These are phyloP conservation scores for Acrocera orbiculus DNA, from an alignment of 2,888 invertebrate species.

Conservation along the genomic window DNA sequence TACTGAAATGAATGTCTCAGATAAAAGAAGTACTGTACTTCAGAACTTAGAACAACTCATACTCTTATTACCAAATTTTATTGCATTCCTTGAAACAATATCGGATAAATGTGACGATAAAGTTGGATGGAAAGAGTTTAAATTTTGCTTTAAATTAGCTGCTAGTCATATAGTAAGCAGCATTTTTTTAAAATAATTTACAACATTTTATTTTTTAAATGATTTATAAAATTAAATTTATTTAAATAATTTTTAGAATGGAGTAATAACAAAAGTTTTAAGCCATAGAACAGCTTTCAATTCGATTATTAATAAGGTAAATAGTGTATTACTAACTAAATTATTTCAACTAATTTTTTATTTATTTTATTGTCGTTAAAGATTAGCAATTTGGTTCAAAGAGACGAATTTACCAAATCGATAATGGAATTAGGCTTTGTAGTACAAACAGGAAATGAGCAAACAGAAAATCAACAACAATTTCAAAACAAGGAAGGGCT, in stretches of 20 bases:
- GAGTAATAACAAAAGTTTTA: slow-evolving; percentile 34
- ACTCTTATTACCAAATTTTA: slow-evolving; percentile 43
- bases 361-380: slow-evolving; percentile 10
- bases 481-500: slow-evolving; percentile 13
- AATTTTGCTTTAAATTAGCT: slow-evolving; percentile 42
- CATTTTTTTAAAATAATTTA: background rate
- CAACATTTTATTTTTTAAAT: background rate
- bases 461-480: slow-evolving; percentile 13
- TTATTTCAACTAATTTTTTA: no score
- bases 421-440: slow-evolving; percentile 38
- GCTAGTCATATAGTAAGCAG: slow-evolving; percentile 46
- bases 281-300: slow-evolving; percentile 34
- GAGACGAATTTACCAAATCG: slow-evolving; percentile 42
- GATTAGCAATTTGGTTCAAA: slow-evolving; percentile 39
- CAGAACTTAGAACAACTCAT: slow-evolving; percentile 43
- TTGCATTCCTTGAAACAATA: slow-evolving; percentile 42
- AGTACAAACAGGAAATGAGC: slow-evolving; percentile 22
- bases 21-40: slow-evolving; percentile 41
- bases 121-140: slow-evolving; percentile 42
- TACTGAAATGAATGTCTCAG: slow-evolving; percentile 39
- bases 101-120: slow-evolving; percentile 43
- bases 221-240: background rate
- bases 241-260: slow-evolving; percentile 27
- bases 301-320: slow-evolving; percentile 34
- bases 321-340: no score